phyloP scores from a whole-genome alignment of 2,888 invertebrate genomes.

The Macrophya annulata region DNA sequence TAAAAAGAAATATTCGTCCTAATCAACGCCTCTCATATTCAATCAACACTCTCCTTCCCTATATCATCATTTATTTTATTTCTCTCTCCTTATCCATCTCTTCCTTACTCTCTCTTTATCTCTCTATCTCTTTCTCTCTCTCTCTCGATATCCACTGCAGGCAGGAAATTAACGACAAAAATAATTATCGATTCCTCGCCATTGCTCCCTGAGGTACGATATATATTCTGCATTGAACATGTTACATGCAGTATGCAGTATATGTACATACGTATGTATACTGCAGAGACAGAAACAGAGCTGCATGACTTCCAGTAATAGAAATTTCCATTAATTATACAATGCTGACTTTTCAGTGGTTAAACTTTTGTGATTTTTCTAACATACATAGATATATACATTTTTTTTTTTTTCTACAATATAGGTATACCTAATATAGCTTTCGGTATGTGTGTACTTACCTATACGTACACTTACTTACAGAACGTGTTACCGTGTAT shows the following conservation, averaged over 20 bases:
- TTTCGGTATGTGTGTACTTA: not conserved
- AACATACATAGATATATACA: not conserved
- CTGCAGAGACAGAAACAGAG: not conserved
- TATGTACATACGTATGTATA: no score
- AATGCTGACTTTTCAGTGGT: not conserved
- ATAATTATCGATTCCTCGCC: conserved; percentile 5
- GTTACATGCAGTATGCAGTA: not conserved
- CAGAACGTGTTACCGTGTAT: not conserved
- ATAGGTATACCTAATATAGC: no score
- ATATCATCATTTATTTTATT: not conserved
- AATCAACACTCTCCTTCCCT: not conserved
- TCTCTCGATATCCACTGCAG: not conserved
- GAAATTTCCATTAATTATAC: conserved; percentile 1
- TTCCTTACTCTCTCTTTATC: not conserved
- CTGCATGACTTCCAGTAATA: not conserved
- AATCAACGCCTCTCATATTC: not conserved
- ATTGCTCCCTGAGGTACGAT: conserved; percentile 5
- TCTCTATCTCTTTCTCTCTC: not conserved
- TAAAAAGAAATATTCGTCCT: not conserved
- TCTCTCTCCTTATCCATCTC: not conserved
- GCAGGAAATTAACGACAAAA: conserved; percentile 20
- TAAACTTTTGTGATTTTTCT: not conserved
- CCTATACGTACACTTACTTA: not conserved
- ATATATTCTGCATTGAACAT: not conserved
- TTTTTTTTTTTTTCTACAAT: not conserved